Base-by-base conservation (phyloP, 2,888 invertebrate species). In the Drosophila acutilabella region DNA sequence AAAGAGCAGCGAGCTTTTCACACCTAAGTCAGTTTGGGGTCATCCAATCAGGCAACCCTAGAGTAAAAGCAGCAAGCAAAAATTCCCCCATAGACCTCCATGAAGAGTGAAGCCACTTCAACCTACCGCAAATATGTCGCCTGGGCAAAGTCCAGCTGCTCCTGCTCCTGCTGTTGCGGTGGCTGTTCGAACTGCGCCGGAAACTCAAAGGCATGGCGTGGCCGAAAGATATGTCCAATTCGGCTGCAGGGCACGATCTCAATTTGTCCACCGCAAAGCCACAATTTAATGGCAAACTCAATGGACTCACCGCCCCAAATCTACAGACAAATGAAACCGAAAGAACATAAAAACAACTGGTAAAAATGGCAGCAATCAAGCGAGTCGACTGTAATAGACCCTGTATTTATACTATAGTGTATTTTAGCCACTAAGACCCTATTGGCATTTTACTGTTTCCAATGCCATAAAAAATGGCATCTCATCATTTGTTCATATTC, bases 251-350 rank as follows among this genome's bases (percentile, higher is more conserved):
- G 92, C 64, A 92, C 90, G 76, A 93, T 91, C 88, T 91, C 91
- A 81, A 93, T 90, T 88, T 91, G 90, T 59, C 92, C 92, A 52
- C 92, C 93, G 78, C 93, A 93, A 82, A 93, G 88, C 93, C 93
- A 93, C 75, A 91, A 73, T 80, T 92, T 92, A 78, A 92, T 89
- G 73, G 92, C 90, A 81, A 92, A 87, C 84, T 92, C 92, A 80
- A 92, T 89, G 75, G 92, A 92, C 86, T 93, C 93, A 40, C 91
- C 92, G 73, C 93, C 93, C 92, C 92, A 93, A 64, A 91, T 89
- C 91, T 92, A 65, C 56, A 53, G 52, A 50, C 47, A 23, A 11
- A 13, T 13, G 66, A 36, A 61, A 45, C 65, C 54, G 57, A 59
- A 64, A 54, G 14, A 5, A 30, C 30, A 30, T 30, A 48, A 16